These are phyloP conservation scores for Mesitornis unicolor DNA, from an alignment of 2,113 vertebrate genomes.

Conservation along the genomic window DNA sequence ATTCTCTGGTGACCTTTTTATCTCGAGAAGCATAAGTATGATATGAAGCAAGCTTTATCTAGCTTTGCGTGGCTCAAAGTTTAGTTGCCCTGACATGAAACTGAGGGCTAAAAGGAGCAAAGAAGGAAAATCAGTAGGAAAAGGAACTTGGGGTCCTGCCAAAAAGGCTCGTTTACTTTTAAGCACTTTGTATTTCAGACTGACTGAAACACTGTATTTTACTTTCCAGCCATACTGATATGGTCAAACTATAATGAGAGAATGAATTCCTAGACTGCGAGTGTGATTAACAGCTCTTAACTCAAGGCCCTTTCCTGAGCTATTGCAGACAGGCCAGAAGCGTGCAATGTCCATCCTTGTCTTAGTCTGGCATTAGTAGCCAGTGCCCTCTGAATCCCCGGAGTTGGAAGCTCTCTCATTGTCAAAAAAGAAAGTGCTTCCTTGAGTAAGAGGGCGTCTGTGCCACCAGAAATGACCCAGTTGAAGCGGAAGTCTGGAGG, in stretches of 20 bases:
- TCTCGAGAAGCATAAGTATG: background rate
- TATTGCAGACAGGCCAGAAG: background rate
- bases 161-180: background rate
- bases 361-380: background rate
- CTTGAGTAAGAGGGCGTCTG: background rate
- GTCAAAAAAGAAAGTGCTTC: background rate
- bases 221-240: background rate
- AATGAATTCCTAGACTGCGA: background rate
- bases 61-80: background rate
- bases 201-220: background rate
- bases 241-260: background rate
- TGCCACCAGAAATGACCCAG: background rate
- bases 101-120: background rate
- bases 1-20: background rate
- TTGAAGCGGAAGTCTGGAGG: background rate
- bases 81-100: background rate
- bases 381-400: background rate
- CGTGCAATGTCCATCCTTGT: accelerated
- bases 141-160: background rate
- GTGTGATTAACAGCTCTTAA: background rate
- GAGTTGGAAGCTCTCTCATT: background rate
- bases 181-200: background rate
- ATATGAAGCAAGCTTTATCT: background rate
- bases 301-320: background rate
- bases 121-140: background rate